These are phyloP conservation scores for Choristoneura rosaceana DNA, from an alignment of 2,888 invertebrate species.

Conservation along the genomic window DNA sequence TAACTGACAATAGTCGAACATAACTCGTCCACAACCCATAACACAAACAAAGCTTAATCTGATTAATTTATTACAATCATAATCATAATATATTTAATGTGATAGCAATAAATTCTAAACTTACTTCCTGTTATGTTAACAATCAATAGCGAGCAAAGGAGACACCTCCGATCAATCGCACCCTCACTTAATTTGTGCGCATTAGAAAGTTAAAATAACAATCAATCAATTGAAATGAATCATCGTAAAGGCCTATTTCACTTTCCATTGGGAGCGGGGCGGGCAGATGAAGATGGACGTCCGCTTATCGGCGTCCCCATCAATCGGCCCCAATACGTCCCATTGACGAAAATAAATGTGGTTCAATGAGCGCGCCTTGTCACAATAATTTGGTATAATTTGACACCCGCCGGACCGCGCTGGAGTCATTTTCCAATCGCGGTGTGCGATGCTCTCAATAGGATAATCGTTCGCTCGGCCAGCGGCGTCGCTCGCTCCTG, in stretches of 20 bases:
- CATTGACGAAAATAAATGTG: constrained; percentile 48
- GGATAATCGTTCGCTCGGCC: constrained; percentile 51
- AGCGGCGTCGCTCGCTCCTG: constrained; percentile 46
- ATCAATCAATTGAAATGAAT: constrained; percentile 40
- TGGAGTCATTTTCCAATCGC: constrained; percentile 56
- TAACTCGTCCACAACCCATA: too few relatives aligned
- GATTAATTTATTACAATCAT: too few relatives aligned
- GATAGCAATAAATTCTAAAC: too few relatives aligned
- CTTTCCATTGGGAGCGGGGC: constrained; percentile 20
- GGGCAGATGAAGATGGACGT: constrained; percentile 38
- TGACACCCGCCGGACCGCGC: constrained; percentile 44
- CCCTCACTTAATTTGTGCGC: constrained; percentile 16
- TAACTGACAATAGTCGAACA: background rate
- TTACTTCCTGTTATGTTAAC: background rate
- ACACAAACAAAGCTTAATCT: too few relatives aligned
- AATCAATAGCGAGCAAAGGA: background rate
- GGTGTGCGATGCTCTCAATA: constrained; percentile 51
- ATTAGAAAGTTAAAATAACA: constrained; percentile 38
- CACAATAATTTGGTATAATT: constrained; percentile 41
- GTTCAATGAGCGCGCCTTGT: constrained; percentile 37
- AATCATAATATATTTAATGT: too few relatives aligned
- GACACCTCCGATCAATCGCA: constrained; percentile 12
- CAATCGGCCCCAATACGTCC: constrained; percentile 45
- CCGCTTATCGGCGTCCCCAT: constrained; percentile 32
- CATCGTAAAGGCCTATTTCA: constrained; percentile 34